A percentile compares a stretch with the other conserved stretches of the same genome.
Conservation (phyloP, 2,797 vertebrate genomes). For the Spinus olivaceus region DNA sequence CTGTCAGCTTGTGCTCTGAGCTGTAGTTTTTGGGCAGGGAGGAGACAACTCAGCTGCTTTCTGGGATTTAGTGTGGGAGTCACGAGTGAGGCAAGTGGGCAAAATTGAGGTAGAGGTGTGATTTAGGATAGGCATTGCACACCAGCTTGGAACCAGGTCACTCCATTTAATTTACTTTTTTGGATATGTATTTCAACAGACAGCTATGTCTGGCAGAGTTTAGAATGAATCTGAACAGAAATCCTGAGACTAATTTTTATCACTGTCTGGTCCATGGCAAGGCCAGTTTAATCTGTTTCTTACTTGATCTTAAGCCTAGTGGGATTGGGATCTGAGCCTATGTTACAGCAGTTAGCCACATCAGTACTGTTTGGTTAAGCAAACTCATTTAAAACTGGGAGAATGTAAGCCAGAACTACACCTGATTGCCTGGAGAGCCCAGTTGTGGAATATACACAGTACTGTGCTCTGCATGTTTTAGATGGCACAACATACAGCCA, state of each 20-base stretch:
- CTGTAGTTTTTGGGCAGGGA: background rate
- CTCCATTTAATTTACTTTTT: background rate
- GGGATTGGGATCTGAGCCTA: background rate
- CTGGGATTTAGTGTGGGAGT: background rate
- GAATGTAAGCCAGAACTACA: background rate
- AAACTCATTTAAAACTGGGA: background rate
- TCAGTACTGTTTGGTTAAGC: background rate
- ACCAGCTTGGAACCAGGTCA: background rate
- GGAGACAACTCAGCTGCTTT: background rate
- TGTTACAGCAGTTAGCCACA: background rate
- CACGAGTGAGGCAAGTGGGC: background rate
- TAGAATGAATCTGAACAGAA: background rate
- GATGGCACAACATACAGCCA: background rate
- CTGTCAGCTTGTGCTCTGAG: background rate
- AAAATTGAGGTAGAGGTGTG: background rate
- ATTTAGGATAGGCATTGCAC: background rate
- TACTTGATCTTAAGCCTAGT: background rate
- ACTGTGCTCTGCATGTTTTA: background rate
- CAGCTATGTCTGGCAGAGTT: background rate
- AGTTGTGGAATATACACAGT: accelerated
- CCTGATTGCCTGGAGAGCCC: background rate
- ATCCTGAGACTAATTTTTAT: background rate
- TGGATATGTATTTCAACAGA: background rate
- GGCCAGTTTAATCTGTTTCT: background rate
- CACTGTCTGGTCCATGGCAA: background rate